phyloP scores from a whole-genome alignment of 2,888 invertebrate genomes.

The Acleris laterana region DNA sequence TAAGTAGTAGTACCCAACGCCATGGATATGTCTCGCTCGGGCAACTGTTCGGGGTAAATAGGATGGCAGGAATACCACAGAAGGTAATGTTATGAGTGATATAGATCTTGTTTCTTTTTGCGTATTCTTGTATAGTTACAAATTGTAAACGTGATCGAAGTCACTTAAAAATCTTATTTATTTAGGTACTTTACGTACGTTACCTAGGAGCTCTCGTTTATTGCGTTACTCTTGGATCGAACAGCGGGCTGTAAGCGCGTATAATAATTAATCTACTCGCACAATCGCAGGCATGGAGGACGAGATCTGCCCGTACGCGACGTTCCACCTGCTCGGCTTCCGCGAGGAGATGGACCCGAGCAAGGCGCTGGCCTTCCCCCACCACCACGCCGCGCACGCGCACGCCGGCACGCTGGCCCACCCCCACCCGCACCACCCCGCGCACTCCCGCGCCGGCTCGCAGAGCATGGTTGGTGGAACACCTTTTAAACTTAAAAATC shows the following conservation, averaged over 20 bases:
- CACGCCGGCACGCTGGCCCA: slow-evolving; percentile 94
- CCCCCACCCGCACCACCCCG: slow-evolving; percentile 88
- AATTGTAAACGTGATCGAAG: no score
- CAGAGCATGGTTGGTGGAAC: slow-evolving; percentile 90
- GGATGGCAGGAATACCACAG: no score
- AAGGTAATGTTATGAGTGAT: no score
- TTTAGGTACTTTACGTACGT: no score
- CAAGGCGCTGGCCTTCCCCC: slow-evolving; percentile 94
- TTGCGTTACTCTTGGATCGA: not conserved
- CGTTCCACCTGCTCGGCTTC: slow-evolving; percentile 97
- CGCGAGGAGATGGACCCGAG: slow-evolving; percentile 97
- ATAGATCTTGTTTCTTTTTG: no score
- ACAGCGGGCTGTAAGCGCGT: not conserved
- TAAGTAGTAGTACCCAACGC: no score
- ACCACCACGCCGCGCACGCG: slow-evolving; percentile 89
- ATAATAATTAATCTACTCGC: not conserved
- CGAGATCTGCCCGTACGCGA: slow-evolving; percentile 98
- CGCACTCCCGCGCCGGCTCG: slow-evolving; percentile 93
- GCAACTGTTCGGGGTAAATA: no score
- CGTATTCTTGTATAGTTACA: no score
- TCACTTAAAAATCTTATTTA: no score
- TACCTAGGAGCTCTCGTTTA: no score
- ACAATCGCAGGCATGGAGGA: slow-evolving; percentile 92
- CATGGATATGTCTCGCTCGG: no score
- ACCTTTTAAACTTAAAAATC: not conserved